Conservation (phyloP, 2,113 vertebrate genomes). For the Camelus bactrianus region DNA sequence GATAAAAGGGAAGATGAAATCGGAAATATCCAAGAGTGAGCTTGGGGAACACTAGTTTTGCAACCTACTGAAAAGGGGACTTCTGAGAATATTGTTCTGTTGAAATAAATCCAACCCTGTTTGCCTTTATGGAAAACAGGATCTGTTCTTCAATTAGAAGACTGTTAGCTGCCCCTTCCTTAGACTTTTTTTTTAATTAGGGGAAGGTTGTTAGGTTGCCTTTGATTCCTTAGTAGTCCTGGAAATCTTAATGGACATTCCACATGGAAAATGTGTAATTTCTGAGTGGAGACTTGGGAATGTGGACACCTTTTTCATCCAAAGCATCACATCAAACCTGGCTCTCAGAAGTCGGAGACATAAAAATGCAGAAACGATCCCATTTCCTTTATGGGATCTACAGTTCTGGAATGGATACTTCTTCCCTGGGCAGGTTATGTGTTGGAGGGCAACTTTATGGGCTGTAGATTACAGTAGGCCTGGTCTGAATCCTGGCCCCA, state of each 20-base stretch:
- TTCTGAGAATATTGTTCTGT: slow-evolving; percentile 61
- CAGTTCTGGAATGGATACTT: background rate
- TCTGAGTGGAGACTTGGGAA: slow-evolving; percentile 17
- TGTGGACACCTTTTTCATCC: slow-evolving; percentile 17
- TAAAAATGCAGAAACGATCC: background rate
- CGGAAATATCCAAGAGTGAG: background rate
- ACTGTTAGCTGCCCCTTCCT: background rate
- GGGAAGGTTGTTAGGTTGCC: background rate
- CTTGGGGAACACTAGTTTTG: slow-evolving; percentile 51
- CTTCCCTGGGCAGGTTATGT: background rate
- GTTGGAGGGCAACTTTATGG: background rate
- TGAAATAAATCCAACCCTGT: slow-evolving; percentile 46
- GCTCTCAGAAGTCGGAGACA: background rate
- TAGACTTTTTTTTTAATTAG: background rate
- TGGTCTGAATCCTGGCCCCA: background rate
- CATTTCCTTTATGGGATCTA: background rate
- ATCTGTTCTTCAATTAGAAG: background rate
- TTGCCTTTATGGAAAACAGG: slow-evolving; percentile 52
- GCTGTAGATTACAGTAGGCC: background rate
- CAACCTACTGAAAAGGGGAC: slow-evolving; percentile 54
- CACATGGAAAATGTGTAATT: slow-evolving; percentile 20
- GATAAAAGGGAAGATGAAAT: slow-evolving; percentile 40
- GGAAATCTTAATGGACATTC: background rate
- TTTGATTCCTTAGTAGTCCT: slow-evolving; percentile 53
- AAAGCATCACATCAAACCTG: slow-evolving; percentile 47